Percentiles rank a stretch among this genome's conserved stretches.
These are phyloP conservation scores for Megaceryle alcyon DNA, from an alignment of 2,797 vertebrate species.

Conservation along the genomic window DNA sequence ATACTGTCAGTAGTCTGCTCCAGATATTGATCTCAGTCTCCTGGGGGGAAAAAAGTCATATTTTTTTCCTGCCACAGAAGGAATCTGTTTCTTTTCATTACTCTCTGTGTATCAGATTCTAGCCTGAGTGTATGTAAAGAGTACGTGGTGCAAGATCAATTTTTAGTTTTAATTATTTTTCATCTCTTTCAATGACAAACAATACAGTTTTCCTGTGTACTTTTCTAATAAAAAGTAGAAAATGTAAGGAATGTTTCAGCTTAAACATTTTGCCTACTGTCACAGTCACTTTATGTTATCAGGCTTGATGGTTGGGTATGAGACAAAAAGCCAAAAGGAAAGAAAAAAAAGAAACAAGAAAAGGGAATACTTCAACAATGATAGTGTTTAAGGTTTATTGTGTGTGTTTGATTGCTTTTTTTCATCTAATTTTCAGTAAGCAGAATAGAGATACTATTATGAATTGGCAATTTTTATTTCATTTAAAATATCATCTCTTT, in stretches of 20 bases:
- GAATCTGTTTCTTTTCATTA: slow-evolving; percentile 64
- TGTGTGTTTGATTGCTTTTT: slow-evolving; percentile 31
- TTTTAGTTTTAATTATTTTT: slow-evolving; percentile 79
- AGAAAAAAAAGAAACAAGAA: not conserved
- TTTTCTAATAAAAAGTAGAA: slow-evolving; percentile 72
- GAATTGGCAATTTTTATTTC: slow-evolving; percentile 43
- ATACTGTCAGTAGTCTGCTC: not conserved
- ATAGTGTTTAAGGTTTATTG: slow-evolving; percentile 29
- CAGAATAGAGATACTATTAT: slow-evolving; percentile 17
- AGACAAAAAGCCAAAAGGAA: slow-evolving; percentile 15
- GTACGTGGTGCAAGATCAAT: slow-evolving; percentile 52
- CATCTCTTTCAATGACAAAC: slow-evolving; percentile 48
- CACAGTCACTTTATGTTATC: slow-evolving; percentile 67
- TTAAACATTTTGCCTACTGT: slow-evolving; percentile 51
- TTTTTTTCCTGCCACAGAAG: slow-evolving; percentile 8
- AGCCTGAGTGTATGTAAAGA: slow-evolving; percentile 38
- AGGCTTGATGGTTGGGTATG: slow-evolving; percentile 29
- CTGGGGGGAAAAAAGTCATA: not conserved
- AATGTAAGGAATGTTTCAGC: slow-evolving; percentile 42
- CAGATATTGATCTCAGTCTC: slow-evolving; percentile 37
- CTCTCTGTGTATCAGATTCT: slow-evolving; percentile 30
- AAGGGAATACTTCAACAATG: slow-evolving; percentile 30
- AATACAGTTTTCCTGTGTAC: not conserved
- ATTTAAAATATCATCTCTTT: slow-evolving; percentile 41
- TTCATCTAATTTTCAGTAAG: slow-evolving; percentile 45